Evolutionary conservation across 2,888 invertebrate genomes (phyloP), one percentile per base, ranked within the genome.

Genomic region (Idaea aversata): DNA sequence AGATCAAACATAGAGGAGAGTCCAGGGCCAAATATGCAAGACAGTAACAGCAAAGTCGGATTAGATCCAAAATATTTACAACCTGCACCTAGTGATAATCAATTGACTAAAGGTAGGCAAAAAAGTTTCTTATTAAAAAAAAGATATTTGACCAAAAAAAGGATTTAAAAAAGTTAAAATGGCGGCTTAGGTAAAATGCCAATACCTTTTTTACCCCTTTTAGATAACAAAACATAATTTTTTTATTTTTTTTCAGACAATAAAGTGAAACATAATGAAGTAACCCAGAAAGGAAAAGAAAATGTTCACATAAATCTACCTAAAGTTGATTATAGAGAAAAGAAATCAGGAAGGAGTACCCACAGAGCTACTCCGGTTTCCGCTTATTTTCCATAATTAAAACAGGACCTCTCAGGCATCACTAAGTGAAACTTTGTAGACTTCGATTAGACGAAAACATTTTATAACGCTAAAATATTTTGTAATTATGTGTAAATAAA

Each of bases 341-440:
- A 92, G 64, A 91, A 91, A 75, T 81, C 90, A 15, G 78, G 87
- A 4, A 82, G 85, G 68, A 77, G 79, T 57, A 87, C 88, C 0
- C 89, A 89, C 71, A 81, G 91, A 59, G 76, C 85, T 4, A 93
- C 93, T 4, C 92, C 93, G 1, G 87, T 91, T 4, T 93, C 93
- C 5, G 93, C 93, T 36, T 93, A 93, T 80, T 93, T 93, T 77
- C 91, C 88, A 63, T 76, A 70, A 71, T 61, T 67, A 38, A 62
- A 25, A 25, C 25, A 25, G 25, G 25, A 25, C 25, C 25, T 25
- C 25, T 25, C 25, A 25, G 25, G 3, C 25, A 47, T 13, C 36
- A 34, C 61, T 25, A 16, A 47, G 57, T 61, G 61, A 61, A 15
- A 15, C 15, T 6, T 10, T 59, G 25, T 34, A 25, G 16, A 61